Percentiles rank a stretch among this genome's conserved stretches.
Evolutionary conservation across 2,797 vertebrate genomes (phyloP).

Genomic region (Falco concolor): DNA sequence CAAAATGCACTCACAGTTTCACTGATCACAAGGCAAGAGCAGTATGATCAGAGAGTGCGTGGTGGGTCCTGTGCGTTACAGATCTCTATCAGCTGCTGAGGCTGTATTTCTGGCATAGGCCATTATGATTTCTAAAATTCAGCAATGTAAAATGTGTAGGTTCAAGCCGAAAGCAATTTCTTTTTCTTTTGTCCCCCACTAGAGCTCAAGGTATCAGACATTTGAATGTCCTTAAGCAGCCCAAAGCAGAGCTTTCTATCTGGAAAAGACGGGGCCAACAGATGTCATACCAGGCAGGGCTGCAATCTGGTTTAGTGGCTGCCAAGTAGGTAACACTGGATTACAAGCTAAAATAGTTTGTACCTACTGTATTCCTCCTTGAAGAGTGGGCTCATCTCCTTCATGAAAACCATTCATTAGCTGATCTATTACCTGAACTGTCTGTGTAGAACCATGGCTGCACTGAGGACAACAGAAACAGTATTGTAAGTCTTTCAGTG

Average conservation of each 20-base stretch:
- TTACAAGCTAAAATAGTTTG: background rate
- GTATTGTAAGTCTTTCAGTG: background rate
- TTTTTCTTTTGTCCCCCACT: fast-evolving
- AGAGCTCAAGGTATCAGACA: background rate
- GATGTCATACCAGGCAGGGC: fast-evolving
- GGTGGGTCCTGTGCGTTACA: fast-evolving
- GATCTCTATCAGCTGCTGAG: background rate
- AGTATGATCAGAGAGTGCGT: background rate
- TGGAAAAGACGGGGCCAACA: background rate
- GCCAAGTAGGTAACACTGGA: background rate
- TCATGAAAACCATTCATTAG: background rate
- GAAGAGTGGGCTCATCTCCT: background rate
- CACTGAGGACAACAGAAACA: background rate
- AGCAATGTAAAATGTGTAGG: background rate
- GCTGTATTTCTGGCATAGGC: background rate
- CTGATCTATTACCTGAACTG: background rate
- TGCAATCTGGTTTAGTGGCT: background rate
- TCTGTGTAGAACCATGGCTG: background rate
- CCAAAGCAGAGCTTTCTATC: background rate
- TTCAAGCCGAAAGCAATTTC: background rate
- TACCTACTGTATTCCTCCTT: background rate
- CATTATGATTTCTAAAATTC: background rate
- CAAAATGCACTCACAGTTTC: background rate
- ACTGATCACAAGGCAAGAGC: background rate
- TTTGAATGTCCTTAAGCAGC: background rate